Evolutionary conservation across 2,113 vertebrate genomes (phyloP), one percentile per base, ranked within the genome.

Genomic region (Leucosticte australis): DNA sequence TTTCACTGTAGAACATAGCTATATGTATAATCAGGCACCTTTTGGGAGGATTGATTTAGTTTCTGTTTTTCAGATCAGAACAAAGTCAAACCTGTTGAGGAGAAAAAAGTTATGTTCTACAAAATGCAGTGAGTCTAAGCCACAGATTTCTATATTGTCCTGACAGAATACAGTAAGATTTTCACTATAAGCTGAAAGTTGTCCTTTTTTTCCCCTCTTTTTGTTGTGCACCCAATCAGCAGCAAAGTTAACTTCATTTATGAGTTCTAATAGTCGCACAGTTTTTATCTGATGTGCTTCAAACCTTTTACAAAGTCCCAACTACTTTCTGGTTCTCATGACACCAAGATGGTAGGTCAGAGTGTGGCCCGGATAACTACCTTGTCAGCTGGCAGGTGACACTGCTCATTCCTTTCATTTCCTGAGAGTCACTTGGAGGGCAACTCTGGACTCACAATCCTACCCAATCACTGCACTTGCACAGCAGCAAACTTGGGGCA

Each of bases 351-450:
- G 63, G 52, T 68, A 71, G 94, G 91, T 95, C 87, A 87, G 69
- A 87, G 9, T 64, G 73, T 92, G 95, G 78, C 87, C 92, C 80
- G 76, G 87, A 70, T 94, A 78, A 69, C 73, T 63, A 1, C 60
- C 75, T 93, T 64, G 57, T 91, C 8, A 4, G 41, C 76, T 93
- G 37, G 87, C 75, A 87, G 15, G 60, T 7, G 10, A n/a, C 64
- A 42, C 47, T 68, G 68, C 82, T 96, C 44, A 10, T 76, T 89
- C 92, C 90, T 95, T 90, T 88, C 55, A 41, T 87, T 94, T 89
- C 92, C 74, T 35, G 55, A 92, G 63, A 53, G 80, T 52, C 12
- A 2, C 47, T 92, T 62, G 68, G 81, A 86, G 86, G 90, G 63
- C 71, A 80, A 24, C 47, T 50, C 83, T 85, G 73, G 67, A 12